Percentiles rank a stretch among this genome's conserved stretches.
phyloP scores from a whole-genome alignment of 2,797 vertebrate species.

The Synanceia verrucosa region DNA sequence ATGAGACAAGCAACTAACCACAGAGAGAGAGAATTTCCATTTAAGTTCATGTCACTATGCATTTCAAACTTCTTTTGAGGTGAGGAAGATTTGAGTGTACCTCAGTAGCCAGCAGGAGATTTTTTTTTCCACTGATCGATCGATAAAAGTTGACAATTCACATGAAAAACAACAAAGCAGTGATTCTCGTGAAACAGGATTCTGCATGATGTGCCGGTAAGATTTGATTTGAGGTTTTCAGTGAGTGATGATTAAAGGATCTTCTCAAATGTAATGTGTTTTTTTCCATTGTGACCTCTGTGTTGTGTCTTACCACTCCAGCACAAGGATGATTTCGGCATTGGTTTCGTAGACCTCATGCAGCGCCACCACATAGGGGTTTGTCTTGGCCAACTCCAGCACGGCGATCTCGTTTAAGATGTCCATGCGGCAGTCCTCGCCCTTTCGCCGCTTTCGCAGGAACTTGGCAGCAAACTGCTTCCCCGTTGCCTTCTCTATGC shows the following conservation, averaged over 20 bases:
- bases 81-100: constrained; percentile 28
- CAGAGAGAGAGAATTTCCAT: constrained; percentile 57
- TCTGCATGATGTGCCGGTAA: constrained; percentile 10
- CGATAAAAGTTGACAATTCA: constrained; percentile 22
- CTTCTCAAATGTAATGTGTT: neutral
- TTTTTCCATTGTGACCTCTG: too few species aligned
- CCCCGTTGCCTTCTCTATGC: constrained; percentile 84
- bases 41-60: constrained; percentile 44
- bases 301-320: constrained; percentile 84
- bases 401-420: constrained; percentile 88
- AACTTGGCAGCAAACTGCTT: constrained; percentile 88
- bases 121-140: neutral
- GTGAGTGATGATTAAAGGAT: constrained; percentile 26
- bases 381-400: constrained; percentile 84
- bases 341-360: constrained; percentile 87
- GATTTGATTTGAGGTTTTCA: neutral
- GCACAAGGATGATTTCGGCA: constrained; percentile 85
- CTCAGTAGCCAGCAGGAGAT: constrained; percentile 31
- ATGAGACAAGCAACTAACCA: constrained; percentile 27
- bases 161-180: constrained; percentile 12
- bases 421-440: constrained; percentile 85
- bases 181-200: constrained; percentile 10
- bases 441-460: constrained; percentile 85
- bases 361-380: constrained; percentile 84
- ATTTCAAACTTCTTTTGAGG: constrained; percentile 21